phyloP scores from a whole-genome alignment of 2,888 invertebrate genomes.

The Sycophila texana region DNA sequence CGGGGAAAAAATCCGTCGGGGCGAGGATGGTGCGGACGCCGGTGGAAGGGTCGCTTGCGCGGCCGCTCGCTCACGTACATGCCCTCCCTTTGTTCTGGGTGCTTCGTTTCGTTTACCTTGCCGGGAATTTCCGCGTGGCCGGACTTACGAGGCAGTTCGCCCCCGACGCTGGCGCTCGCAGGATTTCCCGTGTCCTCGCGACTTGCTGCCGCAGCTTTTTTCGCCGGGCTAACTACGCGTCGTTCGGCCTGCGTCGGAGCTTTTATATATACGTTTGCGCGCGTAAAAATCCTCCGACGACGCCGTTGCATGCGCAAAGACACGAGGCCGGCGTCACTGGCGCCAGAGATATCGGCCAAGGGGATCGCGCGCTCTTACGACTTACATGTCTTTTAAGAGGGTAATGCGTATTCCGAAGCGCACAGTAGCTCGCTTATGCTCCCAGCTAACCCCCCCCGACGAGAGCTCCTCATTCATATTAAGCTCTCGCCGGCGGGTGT shows the following conservation, averaged over 20 bases:
- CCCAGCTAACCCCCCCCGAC: neutral
- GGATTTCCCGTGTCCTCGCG: constrained; percentile 44
- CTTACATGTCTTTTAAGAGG: constrained; percentile 42
- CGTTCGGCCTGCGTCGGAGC: neutral
- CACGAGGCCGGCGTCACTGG: neutral
- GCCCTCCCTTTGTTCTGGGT: neutral
- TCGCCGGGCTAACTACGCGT: constrained; percentile 43
- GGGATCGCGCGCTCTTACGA: constrained; percentile 1
- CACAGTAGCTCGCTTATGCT: neutral
- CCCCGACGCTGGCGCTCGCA: constrained; percentile 9
- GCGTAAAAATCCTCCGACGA: constrained; percentile 21
- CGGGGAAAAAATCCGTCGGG: neutral
- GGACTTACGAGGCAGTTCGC: constrained; percentile 27
- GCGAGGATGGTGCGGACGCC: too few relatives aligned
- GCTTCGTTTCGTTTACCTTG: constrained; percentile 35
- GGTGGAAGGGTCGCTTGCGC: neutral
- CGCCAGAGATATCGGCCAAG: constrained; percentile 11
- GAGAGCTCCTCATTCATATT: constrained; percentile 28
- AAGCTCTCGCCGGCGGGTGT: constrained; percentile 1
- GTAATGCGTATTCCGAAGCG: constrained; percentile 46
- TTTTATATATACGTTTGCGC: constrained; percentile 27
- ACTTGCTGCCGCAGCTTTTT: constrained; percentile 50
- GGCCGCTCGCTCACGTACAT: neutral
- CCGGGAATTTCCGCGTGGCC: constrained; percentile 33
- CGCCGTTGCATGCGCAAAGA: neutral